Conservation (phyloP, 2,113 vertebrate species). For the Fulmarus glacialis region DNA sequence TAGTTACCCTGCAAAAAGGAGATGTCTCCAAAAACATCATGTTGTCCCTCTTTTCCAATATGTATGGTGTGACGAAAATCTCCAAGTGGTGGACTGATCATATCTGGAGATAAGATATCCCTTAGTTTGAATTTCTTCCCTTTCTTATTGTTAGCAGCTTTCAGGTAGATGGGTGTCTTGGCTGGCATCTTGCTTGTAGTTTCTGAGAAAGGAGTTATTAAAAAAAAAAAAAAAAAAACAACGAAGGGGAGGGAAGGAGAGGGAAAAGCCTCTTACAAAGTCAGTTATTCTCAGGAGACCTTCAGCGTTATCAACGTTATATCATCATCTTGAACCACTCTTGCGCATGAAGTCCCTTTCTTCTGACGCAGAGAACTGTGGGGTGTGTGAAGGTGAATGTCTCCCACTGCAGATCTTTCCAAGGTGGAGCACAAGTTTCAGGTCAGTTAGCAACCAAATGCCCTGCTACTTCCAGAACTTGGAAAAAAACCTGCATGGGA, state of each 20-base stretch:
- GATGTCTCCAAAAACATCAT: slow-evolving; percentile 96
- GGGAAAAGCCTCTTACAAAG: not conserved
- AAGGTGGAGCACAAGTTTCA: not conserved
- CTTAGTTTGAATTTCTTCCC: slow-evolving; percentile 97
- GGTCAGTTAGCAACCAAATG: not conserved
- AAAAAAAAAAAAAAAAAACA: not conserved
- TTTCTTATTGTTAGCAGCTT: slow-evolving; percentile 91
- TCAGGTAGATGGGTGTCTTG: slow-evolving; percentile 97
- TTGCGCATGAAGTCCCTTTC: not conserved
- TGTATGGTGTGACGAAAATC: slow-evolving; percentile 98
- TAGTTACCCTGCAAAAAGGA: slow-evolving; percentile 97
- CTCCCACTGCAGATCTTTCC: not conserved
- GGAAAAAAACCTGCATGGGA: slow-evolving; percentile 61
- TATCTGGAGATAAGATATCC: slow-evolving; percentile 95
- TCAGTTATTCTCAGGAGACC: not conserved
- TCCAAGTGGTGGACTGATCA: slow-evolving; percentile 97
- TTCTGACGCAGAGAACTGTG: not conserved
- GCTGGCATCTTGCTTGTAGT: slow-evolving; percentile 86
- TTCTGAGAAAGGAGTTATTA: not conserved
- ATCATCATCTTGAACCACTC: not conserved
- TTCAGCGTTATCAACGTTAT: not conserved
- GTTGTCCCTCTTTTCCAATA: slow-evolving; percentile 92
- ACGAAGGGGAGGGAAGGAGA: not conserved
- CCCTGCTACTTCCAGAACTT: not conserved
- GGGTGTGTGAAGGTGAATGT: not conserved